Base-by-base conservation (phyloP, 2,113 vertebrate genomes). In the Dicentrarchus labrax region DNA sequence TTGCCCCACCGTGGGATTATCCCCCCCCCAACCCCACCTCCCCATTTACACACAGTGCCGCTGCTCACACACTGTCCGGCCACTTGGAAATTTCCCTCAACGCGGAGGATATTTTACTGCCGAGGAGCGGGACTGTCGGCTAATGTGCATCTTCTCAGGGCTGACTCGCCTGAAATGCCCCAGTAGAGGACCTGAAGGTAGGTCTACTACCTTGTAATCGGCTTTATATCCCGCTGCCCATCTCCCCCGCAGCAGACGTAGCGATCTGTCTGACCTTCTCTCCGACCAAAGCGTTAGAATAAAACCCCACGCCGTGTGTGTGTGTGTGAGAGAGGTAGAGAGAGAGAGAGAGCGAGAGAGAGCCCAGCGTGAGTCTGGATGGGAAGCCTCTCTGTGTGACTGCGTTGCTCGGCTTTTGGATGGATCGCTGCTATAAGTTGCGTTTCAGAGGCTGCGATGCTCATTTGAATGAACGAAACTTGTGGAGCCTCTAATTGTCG, bases 111-210 rank as follows among this genome's bases (percentile, higher is more conserved):
- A 86, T 93, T 86, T 81, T 53, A 53, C 80, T 75, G 81, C 73
- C 21, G 83, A 88, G 92, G 38, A 93, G 89, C 89, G 88, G 85
- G 81, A 84, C 88, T 75, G 86, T 85, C 84, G 74, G 86, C 80
- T 73, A 56, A 83, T 80, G 91, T 83, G 90, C 93, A 90, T 90
- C 92, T 89, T 78, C 85, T 79, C 86, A 19, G 81, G 66, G 78
- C 88, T 81, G 83, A 19, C 78, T 57, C 7, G 70, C 83, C 65
- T 83, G 92, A 87, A 87, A 95, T 94, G 95, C 92, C 59, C 91
- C 89, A 84, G 85, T 85, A 85, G 88, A 82, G 75, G 66, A 89
- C 59, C 89, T 56, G 72, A 91, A 93, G 95, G 94, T 95, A 94
- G 82, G 94, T 91, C 24, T 47, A 38, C 68, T 41, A 21, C 73